A percentile compares a stretch with the other conserved stretches of the same genome.
These are phyloP conservation scores for Capromys pilorides DNA, from an alignment of 2,797 vertebrate species.

Conservation along the genomic window DNA sequence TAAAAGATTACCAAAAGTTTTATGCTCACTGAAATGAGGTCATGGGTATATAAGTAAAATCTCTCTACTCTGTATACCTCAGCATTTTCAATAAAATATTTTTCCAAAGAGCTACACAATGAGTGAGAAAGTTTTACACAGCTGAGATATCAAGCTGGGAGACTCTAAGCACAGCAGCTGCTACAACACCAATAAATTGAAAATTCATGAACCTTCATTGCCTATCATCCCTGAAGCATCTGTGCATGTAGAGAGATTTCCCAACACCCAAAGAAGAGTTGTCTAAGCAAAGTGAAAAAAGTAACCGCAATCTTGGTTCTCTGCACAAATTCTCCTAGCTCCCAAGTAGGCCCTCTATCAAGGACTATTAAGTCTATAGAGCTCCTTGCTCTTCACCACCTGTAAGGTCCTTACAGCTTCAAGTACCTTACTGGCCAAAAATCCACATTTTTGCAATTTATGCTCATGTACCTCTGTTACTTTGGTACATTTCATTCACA, in stretches of 20 bases:
- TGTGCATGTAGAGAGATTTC: not conserved
- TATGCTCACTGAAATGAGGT: conserved; percentile 34
- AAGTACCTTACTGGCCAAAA: not conserved
- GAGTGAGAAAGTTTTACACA: conserved; percentile 32
- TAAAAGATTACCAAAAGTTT: conserved; percentile 1
- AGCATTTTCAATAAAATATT: conserved; percentile 42
- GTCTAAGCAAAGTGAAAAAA: not conserved
- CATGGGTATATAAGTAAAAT: not conserved
- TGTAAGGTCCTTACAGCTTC: not conserved
- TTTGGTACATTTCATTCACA: not conserved
- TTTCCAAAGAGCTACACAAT: conserved; percentile 32
- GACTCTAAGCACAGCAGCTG: conserved; percentile 54
- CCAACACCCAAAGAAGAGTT: not conserved
- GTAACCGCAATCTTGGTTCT: not conserved
- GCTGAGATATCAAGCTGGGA: conserved; percentile 66
- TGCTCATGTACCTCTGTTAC: not conserved
- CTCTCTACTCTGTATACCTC: not conserved
- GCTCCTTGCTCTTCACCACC: not conserved
- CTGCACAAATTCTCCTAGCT: not conserved
- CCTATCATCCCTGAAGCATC: not conserved
- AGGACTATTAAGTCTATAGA: not conserved
- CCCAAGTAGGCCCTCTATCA: not conserved
- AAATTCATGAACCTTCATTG: conserved; percentile 55
- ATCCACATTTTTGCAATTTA: not conserved
- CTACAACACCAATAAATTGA: conserved; percentile 41